Base-by-base conservation (phyloP, 2,113 vertebrate species). In the Tenrec ecaudatus region DNA sequence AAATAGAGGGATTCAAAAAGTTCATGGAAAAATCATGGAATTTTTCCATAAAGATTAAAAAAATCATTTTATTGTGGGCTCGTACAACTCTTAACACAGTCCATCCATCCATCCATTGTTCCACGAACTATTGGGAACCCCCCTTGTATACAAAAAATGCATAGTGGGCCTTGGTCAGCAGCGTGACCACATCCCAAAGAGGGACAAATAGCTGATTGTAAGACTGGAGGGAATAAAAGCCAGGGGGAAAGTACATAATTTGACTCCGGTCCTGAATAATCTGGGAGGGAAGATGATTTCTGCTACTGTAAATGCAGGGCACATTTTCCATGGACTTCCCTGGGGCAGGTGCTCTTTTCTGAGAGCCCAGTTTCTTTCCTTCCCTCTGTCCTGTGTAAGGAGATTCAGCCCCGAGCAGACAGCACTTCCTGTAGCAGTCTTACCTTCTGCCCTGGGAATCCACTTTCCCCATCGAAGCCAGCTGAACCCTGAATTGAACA, bases 391-490 rank as follows among this genome's bases (percentile, higher is more conserved):
- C 64, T 66, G 25, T 66, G 64, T 31, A 36, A 90, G 43, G 40
- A 1, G n/a, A 38, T 23, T 36, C 27, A 33, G 53, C 64, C 47
- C 1, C 0, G 75, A 53, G 31, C 9, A 29, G 10, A 19, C 3
- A 10, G 43, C 36, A 33, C 62, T 57, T 82, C 25, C 0, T 6
- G 87, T 0, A 27, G 38, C 92, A 94, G 57, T 98, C 98, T 98
- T 95, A 99, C 98, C 82, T 97, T 96, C 96, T 98, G 98, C 98
- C 97, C 98, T 3, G 7, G 19, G 3, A 69, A 60, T 79, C 99
- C 99, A 58, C 95, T 97, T 66, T 95, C 88, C 38, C 99, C 99
- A 73, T 96, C 93, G 15, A 71, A 38, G 88, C 99, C 99, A 57
- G 98, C 82, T 23, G 58, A 0, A 20, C 99, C 99, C 99, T 99